Percentiles rank a stretch among this genome's conserved stretches.
These are phyloP conservation scores for Cynocephalus volans DNA, from an alignment of 2,113 vertebrate species.

Conservation along the genomic window DNA sequence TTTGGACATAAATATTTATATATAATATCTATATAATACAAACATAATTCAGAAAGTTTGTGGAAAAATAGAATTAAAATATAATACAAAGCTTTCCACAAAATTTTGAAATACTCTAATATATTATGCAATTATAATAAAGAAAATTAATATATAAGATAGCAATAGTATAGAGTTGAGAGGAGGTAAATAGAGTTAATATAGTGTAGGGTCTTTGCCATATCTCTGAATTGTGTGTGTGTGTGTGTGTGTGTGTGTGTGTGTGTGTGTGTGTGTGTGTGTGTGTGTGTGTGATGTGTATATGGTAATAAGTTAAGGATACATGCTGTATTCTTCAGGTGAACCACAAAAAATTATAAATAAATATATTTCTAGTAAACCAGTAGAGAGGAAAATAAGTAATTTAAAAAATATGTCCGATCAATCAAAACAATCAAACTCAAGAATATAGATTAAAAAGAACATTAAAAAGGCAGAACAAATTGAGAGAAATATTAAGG, in stretches of 20 bases:
- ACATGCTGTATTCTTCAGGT: neutral
- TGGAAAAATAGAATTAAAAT: too few relatives aligned
- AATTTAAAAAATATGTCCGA: neutral
- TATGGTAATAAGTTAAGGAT: neutral
- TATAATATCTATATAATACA: neutral
- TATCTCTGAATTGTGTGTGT: neutral
- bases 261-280: neutral
- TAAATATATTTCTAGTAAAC: neutral
- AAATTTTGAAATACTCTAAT: too few relatives aligned
- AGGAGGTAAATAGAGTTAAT: neutral
- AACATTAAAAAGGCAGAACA: neutral
- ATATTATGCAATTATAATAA: neutral
- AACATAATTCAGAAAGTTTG: too few relatives aligned
- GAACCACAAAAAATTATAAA: neutral
- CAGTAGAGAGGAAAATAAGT: neutral
- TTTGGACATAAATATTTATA: neutral
- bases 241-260: neutral
- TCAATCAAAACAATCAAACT: neutral
- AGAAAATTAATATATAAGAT: neutral
- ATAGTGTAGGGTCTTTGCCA: neutral
- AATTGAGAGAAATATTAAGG: neutral
- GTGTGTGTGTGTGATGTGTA: neutral
- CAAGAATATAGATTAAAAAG: neutral
- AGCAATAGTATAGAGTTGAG: neutral
- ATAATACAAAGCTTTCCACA: too few relatives aligned